Evolutionary conservation across 2,888 invertebrate genomes (phyloP), one percentile per base, ranked within the genome.

Genomic region (Heliconius aoede): DNA sequence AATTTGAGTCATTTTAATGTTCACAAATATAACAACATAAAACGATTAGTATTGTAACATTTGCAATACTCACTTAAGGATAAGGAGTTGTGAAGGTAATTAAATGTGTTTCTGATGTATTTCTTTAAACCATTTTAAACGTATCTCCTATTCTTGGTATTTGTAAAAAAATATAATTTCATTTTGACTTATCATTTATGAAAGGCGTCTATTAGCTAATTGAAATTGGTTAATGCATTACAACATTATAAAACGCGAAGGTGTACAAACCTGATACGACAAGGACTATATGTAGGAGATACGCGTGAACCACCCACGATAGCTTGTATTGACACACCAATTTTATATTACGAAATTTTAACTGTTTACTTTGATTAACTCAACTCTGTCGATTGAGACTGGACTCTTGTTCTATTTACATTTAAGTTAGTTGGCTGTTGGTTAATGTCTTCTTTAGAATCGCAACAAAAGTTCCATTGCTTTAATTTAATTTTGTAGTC

Each of bases 231-330:
- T 15, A 58, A 9, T 55, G 26, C 28, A 65, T 73, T 26, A 24
- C 36, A 68, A 40, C 1, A 18, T 30, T 24, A 60, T 15, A 13
- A 67, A 32, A 28, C 62, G 60, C 46, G 24, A 76, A 76, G 55
- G 62, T 55, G 71, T 64, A 64, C 13, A 76, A 76, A 62, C 71
- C 64, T 72, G 76, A 72, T 69, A 64, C 58, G n/a, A 55, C 72
- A 76, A 76, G 75, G 75, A 51, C 62, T 69, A 30, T 30, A 72
- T 64, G 75, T 76, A 62, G 71, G 75, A 64, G 75, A 71, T 76
- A 72, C 60, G 51, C 69, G 67, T 58, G 74, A 24, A 61, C 30
- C 69, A 62, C 74, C 74, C 74, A 74, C 74, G 46, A 61, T 24
- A 24, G 7, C 13, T 65, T 65, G 46, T 46, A 40, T 74, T 55